phyloP scores from a whole-genome alignment of 2,113 vertebrate species.

The Galbula dea region DNA sequence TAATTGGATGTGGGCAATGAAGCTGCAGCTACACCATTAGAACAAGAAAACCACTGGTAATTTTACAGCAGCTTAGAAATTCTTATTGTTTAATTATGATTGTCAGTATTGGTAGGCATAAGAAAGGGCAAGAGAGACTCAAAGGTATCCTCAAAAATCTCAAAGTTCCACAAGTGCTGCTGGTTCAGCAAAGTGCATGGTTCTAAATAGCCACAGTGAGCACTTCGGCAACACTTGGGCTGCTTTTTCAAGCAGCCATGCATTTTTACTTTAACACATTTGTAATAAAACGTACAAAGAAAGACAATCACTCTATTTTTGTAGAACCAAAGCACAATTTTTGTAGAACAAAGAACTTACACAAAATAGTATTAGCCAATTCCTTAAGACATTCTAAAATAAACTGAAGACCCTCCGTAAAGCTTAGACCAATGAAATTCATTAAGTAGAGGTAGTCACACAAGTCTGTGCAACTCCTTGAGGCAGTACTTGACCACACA shows the following conservation, averaged over 20 bases:
- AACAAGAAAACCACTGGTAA: not conserved
- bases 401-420: not conserved
- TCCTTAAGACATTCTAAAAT: not conserved
- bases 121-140: not conserved
- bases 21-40: not conserved
- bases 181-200: not conserved
- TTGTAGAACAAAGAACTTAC: not conserved
- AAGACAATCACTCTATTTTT: not conserved
- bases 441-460: not conserved
- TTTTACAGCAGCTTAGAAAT: slow-evolving; percentile 3
- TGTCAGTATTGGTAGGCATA: not conserved
- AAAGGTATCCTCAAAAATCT: not conserved
- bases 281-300: not conserved
- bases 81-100: not conserved
- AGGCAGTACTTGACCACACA: not conserved
- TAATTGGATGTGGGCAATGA: slow-evolving; percentile 15
- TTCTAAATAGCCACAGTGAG: not conserved
- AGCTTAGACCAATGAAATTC: not conserved
- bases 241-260: not conserved
- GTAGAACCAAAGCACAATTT: not conserved
- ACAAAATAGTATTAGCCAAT: not conserved
- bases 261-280: not conserved
- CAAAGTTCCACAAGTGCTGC: not conserved
- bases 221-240: not conserved
- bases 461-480: not conserved